Percentiles rank a stretch among this genome's conserved stretches.
Conservation (phyloP, 2,797 vertebrate genomes). For the Malurus splendens region DNA sequence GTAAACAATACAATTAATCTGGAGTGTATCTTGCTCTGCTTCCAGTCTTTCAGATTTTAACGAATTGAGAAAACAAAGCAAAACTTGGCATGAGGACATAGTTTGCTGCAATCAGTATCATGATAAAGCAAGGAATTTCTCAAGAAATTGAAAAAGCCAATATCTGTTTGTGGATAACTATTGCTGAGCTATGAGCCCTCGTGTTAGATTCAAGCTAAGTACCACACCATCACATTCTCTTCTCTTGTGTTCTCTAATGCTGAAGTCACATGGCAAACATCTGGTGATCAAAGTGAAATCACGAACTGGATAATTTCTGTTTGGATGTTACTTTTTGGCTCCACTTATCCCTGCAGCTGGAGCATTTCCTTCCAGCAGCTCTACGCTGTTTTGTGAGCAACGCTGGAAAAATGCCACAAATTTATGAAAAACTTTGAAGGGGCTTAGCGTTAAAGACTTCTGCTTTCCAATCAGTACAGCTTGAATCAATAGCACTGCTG, state of each 20-base stretch:
- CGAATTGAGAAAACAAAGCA: neutral
- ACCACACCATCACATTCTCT: neutral
- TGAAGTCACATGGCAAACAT: conserved; percentile 21
- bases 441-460: conserved; percentile 12
- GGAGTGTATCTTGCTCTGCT: neutral
- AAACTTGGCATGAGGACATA: neutral
- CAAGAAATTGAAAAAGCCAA: neutral
- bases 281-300: conserved; percentile 39
- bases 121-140: neutral
- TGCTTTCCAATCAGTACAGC: conserved; percentile 26
- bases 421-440: conserved; percentile 38
- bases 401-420: neutral
- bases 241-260: neutral
- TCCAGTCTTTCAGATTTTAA: neutral
- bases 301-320: conserved; percentile 28
- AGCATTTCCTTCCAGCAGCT: conserved; percentile 10
- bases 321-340: conserved; percentile 38
- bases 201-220: neutral
- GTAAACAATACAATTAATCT: neutral
- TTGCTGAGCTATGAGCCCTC: neutral
- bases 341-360: conserved; percentile 36
- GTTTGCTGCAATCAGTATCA: neutral
- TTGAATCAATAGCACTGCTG: conserved; percentile 1
- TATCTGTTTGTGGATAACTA: neutral
- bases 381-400: neutral